These are phyloP conservation scores for Mycetomoellerius zeteki DNA, from an alignment of 1,140 invertebrate species.

Conservation along the genomic window DNA sequence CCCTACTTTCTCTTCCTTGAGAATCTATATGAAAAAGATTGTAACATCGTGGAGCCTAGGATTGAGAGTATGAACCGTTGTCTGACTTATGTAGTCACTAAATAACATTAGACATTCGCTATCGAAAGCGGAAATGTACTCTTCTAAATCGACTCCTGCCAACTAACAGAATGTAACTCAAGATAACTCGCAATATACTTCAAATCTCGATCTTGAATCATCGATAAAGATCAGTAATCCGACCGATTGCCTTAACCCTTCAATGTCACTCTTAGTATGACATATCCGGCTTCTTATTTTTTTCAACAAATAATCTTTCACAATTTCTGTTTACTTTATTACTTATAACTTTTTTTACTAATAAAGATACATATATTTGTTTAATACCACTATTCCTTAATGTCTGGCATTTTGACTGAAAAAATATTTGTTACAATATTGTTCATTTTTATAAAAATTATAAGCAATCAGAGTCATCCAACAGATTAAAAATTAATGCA, in stretches of 20 bases:
- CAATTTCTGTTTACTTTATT: no score
- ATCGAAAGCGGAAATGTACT: neutral
- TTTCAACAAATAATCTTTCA: no score
- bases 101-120: conserved; percentile 8
- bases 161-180: neutral
- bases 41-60: conserved; percentile 6
- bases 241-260: neutral
- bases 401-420: no score
- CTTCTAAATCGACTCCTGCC: neutral
- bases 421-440: no score
- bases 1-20: neutral
- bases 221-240: no score
- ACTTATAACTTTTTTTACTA: no score
- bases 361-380: no score
- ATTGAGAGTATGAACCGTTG: conserved; percentile 44
- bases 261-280: no score
- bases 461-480: neutral
- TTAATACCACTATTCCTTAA: no score
- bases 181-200: neutral
- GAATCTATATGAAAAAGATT: neutral
- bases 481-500: neutral
- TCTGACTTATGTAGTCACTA: conserved; percentile 53
- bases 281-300: no score
- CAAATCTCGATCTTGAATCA: neutral
- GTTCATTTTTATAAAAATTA: no score